Evolutionary conservation across 1,140 invertebrate genomes (phyloP).

Genomic region (Neodiprion fabricii): DNA sequence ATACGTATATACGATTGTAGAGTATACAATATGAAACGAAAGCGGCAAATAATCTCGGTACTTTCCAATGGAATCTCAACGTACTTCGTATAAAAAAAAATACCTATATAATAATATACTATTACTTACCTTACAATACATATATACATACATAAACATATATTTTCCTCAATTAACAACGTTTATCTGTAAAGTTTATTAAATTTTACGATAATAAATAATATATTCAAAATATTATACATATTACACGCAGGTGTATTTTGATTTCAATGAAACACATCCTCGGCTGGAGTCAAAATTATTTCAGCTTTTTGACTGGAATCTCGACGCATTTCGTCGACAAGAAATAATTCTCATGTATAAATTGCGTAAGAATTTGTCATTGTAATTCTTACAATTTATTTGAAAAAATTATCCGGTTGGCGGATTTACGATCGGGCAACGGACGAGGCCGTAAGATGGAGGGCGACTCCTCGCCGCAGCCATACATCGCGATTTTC

Average conservation of each 20-base stretch:
- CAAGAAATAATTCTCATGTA: no score
- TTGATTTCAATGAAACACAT: no score
- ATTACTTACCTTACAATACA: slow-evolving; percentile 28
- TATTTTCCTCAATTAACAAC: slow-evolving; percentile 43
- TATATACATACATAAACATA: slow-evolving; percentile 12
- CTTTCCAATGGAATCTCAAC: slow-evolving; percentile 40
- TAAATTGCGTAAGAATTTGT: no score
- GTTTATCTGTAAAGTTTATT: slow-evolving; percentile 48
- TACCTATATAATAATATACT: slow-evolving; percentile 40
- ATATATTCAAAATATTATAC: background rate
- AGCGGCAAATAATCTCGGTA: slow-evolving; percentile 36
- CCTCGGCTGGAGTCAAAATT: no score
- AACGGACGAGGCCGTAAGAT: slow-evolving; percentile 32
- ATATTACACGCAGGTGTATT: no score
- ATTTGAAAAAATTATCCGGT: background rate
- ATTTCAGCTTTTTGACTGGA: no score
- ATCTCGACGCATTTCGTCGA: no score
- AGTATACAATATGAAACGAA: background rate
- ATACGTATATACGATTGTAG: background rate
- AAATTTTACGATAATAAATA: slow-evolving; percentile 52
- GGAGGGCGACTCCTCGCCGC: slow-evolving; percentile 48
- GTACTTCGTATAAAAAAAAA: slow-evolving; percentile 31
- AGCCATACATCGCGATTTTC: slow-evolving; percentile 48
- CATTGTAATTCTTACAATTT: no score
- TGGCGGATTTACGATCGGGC: slow-evolving; percentile 9